Evolutionary conservation across 2,113 vertebrate species (phyloP).

Genomic region (Phaetusa simplex): DNA sequence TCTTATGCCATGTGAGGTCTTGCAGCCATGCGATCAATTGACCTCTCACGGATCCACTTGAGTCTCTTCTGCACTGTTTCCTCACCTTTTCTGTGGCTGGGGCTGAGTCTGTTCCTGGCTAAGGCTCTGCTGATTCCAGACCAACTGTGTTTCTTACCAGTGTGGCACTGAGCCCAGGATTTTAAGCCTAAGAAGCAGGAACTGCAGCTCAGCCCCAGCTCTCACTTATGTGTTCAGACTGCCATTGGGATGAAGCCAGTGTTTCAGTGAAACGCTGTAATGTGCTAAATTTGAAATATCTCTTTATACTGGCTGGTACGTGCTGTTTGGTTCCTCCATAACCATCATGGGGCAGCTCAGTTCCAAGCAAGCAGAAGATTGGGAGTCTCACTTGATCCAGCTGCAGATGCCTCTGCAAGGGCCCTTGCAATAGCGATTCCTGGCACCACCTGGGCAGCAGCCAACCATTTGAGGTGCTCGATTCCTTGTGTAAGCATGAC

Average conservation of each 20-base stretch:
- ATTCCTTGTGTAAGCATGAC: not conserved
- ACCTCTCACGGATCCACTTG: accelerated
- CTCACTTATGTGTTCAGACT: not conserved
- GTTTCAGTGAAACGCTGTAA: not conserved
- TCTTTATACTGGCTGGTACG: not conserved
- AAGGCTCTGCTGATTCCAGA: not conserved
- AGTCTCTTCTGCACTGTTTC: not conserved
- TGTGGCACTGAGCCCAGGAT: not conserved
- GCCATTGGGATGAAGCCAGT: not conserved
- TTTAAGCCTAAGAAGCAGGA: not conserved
- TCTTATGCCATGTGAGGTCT: accelerated
- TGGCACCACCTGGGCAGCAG: not conserved
- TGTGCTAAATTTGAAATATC: not conserved
- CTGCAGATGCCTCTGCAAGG: not conserved
- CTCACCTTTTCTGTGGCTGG: too few species aligned
- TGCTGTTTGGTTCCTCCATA: not conserved
- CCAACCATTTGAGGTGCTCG: not conserved
- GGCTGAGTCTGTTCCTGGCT: not conserved
- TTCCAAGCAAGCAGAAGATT: not conserved
- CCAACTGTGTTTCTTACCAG: not conserved
- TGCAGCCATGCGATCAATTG: not conserved
- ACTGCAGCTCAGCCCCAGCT: not conserved
- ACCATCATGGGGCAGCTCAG: not conserved
- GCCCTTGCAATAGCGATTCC: not conserved
- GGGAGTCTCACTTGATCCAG: not conserved